A percentile compares a stretch with the other conserved stretches of the same genome.
These are phyloP conservation scores for Myiotriccus ornatus DNA, from an alignment of 2,797 vertebrate genomes.

Conservation along the genomic window DNA sequence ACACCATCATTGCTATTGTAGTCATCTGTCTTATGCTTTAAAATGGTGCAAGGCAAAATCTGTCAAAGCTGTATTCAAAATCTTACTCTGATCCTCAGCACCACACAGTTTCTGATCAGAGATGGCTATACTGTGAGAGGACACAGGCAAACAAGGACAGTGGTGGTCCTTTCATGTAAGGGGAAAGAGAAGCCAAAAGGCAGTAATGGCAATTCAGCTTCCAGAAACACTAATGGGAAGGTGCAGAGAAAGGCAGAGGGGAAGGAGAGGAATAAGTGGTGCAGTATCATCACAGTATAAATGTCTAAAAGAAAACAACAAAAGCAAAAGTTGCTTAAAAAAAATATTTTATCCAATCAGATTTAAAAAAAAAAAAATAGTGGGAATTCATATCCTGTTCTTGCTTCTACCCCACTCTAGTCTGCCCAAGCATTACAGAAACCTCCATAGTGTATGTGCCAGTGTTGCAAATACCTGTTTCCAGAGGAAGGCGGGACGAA, in stretches of 20 bases:
- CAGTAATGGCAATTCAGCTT: background rate
- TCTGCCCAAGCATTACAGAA: background rate
- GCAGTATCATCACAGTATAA: background rate
- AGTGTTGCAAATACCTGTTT: background rate
- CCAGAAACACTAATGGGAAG: background rate
- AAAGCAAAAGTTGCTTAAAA: background rate
- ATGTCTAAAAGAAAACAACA: background rate
- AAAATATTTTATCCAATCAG: background rate
- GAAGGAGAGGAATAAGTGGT: background rate
- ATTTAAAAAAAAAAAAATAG: background rate
- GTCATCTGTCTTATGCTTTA: background rate
- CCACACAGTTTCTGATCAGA: background rate
- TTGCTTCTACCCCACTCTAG: background rate
- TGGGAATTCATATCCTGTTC: background rate
- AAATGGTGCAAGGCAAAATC: background rate
- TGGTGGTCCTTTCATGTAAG: background rate
- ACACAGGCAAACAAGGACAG: background rate
- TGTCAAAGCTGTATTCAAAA: background rate
- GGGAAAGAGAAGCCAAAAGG: background rate
- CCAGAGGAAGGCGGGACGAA: background rate
- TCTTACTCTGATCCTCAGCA: background rate
- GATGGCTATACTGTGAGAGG: background rate
- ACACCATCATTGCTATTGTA: background rate
- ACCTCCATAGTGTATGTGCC: accelerated
- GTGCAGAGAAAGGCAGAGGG: background rate